Base-by-base conservation (phyloP, 2,797 vertebrate species). In the Xenopus petersii region DNA sequence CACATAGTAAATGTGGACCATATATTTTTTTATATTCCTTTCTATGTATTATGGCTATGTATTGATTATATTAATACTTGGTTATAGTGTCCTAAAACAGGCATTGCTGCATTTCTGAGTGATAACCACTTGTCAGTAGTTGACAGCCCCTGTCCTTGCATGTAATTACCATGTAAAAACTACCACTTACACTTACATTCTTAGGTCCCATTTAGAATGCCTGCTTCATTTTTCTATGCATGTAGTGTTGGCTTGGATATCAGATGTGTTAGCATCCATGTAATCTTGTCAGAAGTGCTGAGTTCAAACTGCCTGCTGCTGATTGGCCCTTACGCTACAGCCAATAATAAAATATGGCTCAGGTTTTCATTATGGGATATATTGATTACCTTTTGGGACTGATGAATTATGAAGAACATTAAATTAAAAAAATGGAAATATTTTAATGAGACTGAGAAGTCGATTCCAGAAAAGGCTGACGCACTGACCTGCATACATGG, bases 301-400 rank as follows among this genome's bases (percentile, higher is more conserved):
- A 63, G 47, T 61, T 62, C 17, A 75, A 33, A 54, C 61, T 64
- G 30, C 56, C 93, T 87, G 94, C 93, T 95, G 95, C 96, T 97
- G 96, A 98, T 95, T 93, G 94, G 89, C 92, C 92, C 96, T 96
- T 94, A 88, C 87, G 89, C 89, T 94, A 88, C 93, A 84, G 95
- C 87, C 79, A 95, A 82, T 90, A 97, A 90, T 98, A 98, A 98
- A 98, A 97, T 97, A 99, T 94, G 94, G 95, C 95, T 96, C 94
- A 95, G 95, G 94, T 96, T 98, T 98, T 98, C 97, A 98, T 98
- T 98, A 98, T 93, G 93, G 95, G 92, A 95, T 96, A 94, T 99
- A 99, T 99, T 95, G 97, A 99, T 99, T 98, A 98, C 94, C 95
- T 96, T 98, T 97, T 96, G 95, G 94, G 94, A 93, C 90, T 92